Evolutionary conservation across 1,140 invertebrate species (phyloP).

Genomic region (Semibalanus balanoides): DNA sequence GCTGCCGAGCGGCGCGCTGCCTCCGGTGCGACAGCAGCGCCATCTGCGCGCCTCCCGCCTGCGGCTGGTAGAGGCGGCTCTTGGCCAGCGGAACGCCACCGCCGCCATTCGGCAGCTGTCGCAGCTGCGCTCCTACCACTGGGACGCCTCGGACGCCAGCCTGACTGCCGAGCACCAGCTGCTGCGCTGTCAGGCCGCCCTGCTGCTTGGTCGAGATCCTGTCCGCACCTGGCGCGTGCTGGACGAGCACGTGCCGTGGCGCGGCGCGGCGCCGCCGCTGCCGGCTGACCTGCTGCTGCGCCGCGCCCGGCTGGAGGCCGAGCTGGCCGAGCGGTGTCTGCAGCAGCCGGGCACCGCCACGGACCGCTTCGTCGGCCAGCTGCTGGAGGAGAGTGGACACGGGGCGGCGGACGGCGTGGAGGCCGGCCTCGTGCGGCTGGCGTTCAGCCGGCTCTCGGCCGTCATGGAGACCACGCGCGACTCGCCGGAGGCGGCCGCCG

Average conservation of each 20-base stretch:
- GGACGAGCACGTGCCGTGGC: neutral
- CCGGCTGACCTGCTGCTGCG: neutral
- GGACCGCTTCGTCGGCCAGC: too few species aligned
- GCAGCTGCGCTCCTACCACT: conserved; percentile 10
- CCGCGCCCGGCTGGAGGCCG: neutral
- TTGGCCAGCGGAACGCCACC: conserved; percentile 15
- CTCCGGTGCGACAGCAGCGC: conserved; percentile 17
- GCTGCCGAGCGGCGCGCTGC: conserved; percentile 28
- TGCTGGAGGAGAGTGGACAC: too few species aligned
- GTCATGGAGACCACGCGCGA: neutral
- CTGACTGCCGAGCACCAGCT: neutral
- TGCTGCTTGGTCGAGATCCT: neutral
- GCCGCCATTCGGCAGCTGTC: conserved; percentile 16
- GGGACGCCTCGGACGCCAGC: neutral
- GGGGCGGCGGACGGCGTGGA: too few species aligned
- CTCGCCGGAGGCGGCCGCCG: too few species aligned
- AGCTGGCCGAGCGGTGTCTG: neutral
- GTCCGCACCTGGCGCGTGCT: neutral
- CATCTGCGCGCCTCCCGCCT: conserved; percentile 9
- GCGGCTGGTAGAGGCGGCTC: conserved; percentile 14
- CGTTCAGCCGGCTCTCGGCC: neutral
- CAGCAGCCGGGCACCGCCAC: too few species aligned
- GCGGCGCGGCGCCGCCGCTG: neutral
- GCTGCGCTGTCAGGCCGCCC: neutral
- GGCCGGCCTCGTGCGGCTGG: neutral